Conservation (phyloP, 1,140 invertebrate genomes). For the Vollenhovia emeryi region DNA sequence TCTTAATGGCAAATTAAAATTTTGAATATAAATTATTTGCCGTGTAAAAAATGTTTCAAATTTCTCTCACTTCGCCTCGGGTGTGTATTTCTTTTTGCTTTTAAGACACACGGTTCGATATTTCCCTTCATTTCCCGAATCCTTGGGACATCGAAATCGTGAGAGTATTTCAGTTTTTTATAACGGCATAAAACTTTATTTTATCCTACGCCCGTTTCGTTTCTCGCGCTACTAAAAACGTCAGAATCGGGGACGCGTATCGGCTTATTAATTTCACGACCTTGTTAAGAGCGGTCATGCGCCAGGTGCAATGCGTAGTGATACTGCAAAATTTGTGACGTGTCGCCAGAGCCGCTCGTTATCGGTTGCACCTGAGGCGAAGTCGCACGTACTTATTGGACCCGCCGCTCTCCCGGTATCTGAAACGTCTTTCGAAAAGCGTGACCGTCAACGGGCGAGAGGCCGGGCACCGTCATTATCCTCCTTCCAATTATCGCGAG, state of each 20-base stretch:
- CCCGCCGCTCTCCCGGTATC: conserved; percentile 9
- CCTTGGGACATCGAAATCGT: neutral
- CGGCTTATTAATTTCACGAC: conserved; percentile 27
- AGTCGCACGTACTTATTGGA: conserved; percentile 12
- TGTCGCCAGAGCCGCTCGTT: conserved; percentile 59
- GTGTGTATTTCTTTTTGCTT: neutral
- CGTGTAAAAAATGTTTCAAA: neutral
- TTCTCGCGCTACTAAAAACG: neutral
- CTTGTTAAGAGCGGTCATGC: conserved; percentile 55
- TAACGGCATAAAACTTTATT: neutral
- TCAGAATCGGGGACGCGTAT: neutral
- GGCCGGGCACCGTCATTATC: conserved; percentile 64
- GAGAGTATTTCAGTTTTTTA: neutral
- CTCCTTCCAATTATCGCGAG: conserved; percentile 48
- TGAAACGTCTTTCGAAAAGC: conserved; percentile 57
- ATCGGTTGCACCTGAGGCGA: conserved; percentile 60
- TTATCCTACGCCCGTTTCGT: neutral
- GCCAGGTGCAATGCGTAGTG: conserved; percentile 62
- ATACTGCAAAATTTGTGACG: conserved; percentile 64
- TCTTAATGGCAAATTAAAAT: neutral
- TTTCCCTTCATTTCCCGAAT: neutral
- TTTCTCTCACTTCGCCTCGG: neutral
- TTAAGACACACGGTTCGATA: neutral
- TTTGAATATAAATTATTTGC: neutral
- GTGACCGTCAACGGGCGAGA: conserved; percentile 56